phyloP scores from a whole-genome alignment of 2,113 vertebrate species.

The Carollia perspicillata region DNA sequence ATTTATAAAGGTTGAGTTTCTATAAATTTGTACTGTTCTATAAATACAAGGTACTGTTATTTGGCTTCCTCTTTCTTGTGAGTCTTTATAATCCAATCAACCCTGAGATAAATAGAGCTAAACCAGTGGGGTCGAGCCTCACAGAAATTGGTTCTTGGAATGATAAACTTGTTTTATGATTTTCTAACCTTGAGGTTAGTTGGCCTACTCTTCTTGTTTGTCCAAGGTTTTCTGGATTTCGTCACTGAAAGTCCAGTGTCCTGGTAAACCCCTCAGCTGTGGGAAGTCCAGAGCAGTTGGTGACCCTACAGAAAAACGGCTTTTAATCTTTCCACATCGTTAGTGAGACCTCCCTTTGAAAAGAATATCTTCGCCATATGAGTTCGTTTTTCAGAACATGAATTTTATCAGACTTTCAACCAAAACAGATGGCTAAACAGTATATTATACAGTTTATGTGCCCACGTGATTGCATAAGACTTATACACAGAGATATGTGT shows the following conservation, averaged over 20 bases:
- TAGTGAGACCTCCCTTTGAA: background rate
- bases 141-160: background rate
- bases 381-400: background rate
- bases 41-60: background rate
- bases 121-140: background rate
- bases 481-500: background rate
- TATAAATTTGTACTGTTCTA: background rate
- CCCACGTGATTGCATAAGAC: background rate
- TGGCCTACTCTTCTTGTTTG: background rate
- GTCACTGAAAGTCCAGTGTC: background rate
- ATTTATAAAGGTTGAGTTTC: conserved; percentile 21
- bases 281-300: background rate
- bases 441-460: background rate
- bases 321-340: background rate
- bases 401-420: background rate
- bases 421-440: background rate
- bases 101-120: background rate
- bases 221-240: background rate
- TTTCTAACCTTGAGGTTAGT: background rate
- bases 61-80: background rate
- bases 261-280: background rate
- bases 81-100: background rate
- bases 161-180: background rate
- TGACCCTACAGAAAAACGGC: background rate
- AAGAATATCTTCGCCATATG: background rate